Evolutionary conservation across 2,888 invertebrate genomes (phyloP).

Genomic region (Meiosimyza decipiens): DNA sequence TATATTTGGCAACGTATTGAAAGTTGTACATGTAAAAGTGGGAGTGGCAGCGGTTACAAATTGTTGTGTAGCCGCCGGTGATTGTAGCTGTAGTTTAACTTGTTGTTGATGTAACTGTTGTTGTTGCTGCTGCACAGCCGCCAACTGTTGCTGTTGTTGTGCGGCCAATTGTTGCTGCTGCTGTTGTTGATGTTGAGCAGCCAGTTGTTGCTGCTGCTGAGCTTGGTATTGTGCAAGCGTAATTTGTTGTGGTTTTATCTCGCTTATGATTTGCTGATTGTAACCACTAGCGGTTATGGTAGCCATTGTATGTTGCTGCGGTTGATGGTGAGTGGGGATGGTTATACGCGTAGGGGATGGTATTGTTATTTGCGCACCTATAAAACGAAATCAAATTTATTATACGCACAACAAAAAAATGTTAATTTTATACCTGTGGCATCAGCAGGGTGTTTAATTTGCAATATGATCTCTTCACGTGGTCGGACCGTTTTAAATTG

Average conservation of each 20-base stretch:
- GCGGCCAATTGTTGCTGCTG: slow-evolving; percentile 44
- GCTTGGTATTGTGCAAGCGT: slow-evolving; percentile 63
- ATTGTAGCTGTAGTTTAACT: slow-evolving; percentile 58
- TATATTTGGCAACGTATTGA: slow-evolving; percentile 56
- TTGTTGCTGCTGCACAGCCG: slow-evolving; percentile 47
- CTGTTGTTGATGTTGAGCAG: slow-evolving; percentile 54
- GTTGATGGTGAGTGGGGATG: slow-evolving; percentile 50
- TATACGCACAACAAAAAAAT: neutral
- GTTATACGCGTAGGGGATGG: slow-evolving; percentile 57
- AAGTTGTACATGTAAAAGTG: slow-evolving; percentile 56
- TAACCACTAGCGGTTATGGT: slow-evolving; percentile 60
- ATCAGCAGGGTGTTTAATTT: slow-evolving; percentile 62
- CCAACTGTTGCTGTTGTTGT: slow-evolving; percentile 50
- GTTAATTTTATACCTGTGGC: slow-evolving; percentile 49
- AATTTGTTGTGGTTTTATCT: slow-evolving; percentile 62
- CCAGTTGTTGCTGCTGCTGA: slow-evolving; percentile 60
- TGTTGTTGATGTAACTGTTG: slow-evolving; percentile 47
- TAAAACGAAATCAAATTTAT: slow-evolving; percentile 2
- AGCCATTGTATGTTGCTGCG: slow-evolving; percentile 58
- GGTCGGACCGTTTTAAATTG: slow-evolving; percentile 62
- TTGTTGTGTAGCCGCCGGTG: slow-evolving; percentile 48
- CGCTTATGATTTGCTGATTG: slow-evolving; percentile 64
- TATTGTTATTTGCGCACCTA: slow-evolving; percentile 61
- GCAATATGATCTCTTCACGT: slow-evolving; percentile 63
- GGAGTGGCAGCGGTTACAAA: slow-evolving; percentile 51